Conservation (phyloP, 2,797 vertebrate species). For the Periparus ater region DNA sequence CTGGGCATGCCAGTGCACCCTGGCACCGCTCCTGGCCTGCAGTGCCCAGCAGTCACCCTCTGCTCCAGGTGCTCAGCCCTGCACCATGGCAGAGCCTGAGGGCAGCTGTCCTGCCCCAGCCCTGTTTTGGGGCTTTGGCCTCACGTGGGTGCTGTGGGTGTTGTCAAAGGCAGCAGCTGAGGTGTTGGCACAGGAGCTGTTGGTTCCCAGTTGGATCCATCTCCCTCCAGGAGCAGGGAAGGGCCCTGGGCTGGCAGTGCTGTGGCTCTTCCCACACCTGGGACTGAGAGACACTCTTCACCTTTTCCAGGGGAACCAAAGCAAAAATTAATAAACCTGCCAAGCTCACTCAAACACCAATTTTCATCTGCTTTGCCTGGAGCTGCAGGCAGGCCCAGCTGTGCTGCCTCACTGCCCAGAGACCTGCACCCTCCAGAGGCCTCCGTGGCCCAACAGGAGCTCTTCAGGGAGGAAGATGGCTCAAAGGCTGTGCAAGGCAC, state of each 20-base stretch:
- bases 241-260: not conserved
- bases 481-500: not conserved
- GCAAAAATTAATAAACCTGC: not conserved
- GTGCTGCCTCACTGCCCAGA: not conserved
- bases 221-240: rapidly evolving
- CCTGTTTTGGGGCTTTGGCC: rapidly evolving
- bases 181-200: not conserved
- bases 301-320: not conserved
- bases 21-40: not conserved
- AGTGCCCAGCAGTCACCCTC: not conserved
- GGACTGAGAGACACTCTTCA: not conserved
- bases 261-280: rapidly evolving
- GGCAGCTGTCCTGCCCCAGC: rapidly evolving
- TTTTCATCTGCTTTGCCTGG: not conserved
- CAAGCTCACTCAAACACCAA: not conserved
- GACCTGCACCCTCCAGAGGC: not conserved
- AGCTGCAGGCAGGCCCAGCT: not conserved
- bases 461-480: not conserved
- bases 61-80: rapidly evolving
- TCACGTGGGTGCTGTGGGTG: rapidly evolving
- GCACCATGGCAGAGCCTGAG: rapidly evolving
- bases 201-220: rapidly evolving
- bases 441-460: rapidly evolving
- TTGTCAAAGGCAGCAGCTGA: not conserved
- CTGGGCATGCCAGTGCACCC: rapidly evolving